Base-by-base conservation (phyloP, 2,888 invertebrate species). In the Cantharis nigra region DNA sequence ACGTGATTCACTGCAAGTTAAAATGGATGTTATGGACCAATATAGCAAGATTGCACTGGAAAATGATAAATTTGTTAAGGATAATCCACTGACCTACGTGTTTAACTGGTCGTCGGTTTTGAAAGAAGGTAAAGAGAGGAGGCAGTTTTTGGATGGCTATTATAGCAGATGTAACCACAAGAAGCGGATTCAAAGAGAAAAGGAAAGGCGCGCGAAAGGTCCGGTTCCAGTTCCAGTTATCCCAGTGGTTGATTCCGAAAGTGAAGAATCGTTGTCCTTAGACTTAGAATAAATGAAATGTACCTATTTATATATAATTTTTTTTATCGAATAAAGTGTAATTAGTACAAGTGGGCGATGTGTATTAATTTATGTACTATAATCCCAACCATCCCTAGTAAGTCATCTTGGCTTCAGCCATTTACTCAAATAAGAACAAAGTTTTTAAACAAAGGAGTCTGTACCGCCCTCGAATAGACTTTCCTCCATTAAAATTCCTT, bases 71-170 rank as follows among this genome's bases (percentile, higher is more conserved):
- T 90, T 87, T 65, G 89, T 93, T 0, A 84, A 85, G 23, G 87
- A 89, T 0, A 89, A 91, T 86, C 90, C 90, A 0, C 91, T 90
- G 81, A 86, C 87, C 26, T 89, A 89, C 23, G 82, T 86, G 3
- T 93, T 93, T 83, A 88, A 89, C 80, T 93, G 92, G 92, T 90
- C 90, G 14, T 87, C 88, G 13, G 89, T 92, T 14, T 84, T 92
- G 70, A 85, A 87, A 14, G 90, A 90, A 77, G 91, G 91, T 0
- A 90, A 89, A 82, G 89, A 89, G 75, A 87, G 91, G 81, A 86
- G 91, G 49, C 87, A 87, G 73, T 88, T 89, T 11, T 85, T 91
- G 23, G 90, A 90, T 83, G 86, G 72, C 4, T 20, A 13, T 62
- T 72, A 74, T 63, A 30, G 7, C 11, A 71, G 69, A 9, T n/a